These are phyloP conservation scores for Meganola albula DNA, from an alignment of 2,888 invertebrate species.

Conservation along the genomic window DNA sequence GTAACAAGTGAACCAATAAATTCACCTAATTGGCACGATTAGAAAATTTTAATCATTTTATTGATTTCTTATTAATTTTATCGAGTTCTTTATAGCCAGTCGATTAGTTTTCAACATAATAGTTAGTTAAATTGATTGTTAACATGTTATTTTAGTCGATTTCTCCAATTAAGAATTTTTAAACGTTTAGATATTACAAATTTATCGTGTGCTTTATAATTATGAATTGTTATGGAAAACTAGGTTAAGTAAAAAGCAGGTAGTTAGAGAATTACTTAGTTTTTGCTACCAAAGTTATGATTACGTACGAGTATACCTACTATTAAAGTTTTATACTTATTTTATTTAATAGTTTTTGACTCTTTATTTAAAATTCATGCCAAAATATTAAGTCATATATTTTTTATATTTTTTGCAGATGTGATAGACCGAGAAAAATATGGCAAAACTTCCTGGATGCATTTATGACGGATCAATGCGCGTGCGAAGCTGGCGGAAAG, in stretches of 20 bases:
- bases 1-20: conserved; percentile 58
- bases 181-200: conserved; percentile 32
- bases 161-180: conserved; percentile 56
- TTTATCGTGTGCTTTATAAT: conserved; percentile 35
- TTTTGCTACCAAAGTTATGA: no score
- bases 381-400: no score
- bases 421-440: no score
- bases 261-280: no score
- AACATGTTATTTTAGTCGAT: conserved; percentile 58
- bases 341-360: no score
- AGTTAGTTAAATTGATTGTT: conserved; percentile 70
- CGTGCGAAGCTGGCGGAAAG: no score
- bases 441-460: no score
- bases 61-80: conserved; percentile 75
- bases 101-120: conserved; percentile 66
- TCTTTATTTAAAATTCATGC: no score
- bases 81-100: conserved; percentile 60
- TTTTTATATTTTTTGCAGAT: no score
- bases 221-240: conserved; percentile 35
- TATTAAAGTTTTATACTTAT: no score
- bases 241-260: conserved; percentile 26
- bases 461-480: no score
- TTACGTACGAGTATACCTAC: no score
- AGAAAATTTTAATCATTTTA: conserved; percentile 72
- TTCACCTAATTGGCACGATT: conserved; percentile 70